Base-by-base conservation (phyloP, 2,888 invertebrate genomes). In the Xylota sylvarum region DNA sequence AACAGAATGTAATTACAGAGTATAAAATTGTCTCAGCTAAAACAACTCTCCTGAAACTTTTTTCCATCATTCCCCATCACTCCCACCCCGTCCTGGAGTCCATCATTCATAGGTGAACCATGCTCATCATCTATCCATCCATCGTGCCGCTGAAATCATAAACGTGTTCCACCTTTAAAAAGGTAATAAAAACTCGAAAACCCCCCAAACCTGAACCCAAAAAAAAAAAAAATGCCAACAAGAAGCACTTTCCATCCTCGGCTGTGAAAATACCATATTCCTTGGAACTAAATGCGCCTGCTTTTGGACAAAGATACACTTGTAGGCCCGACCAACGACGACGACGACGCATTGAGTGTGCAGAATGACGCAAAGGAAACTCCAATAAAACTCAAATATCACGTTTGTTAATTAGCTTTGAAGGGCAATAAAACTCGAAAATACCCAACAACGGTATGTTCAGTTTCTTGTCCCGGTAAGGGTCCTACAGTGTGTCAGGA, bases 341-440 rank as follows among this genome's bases (percentile, higher is more conserved):
- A n/a, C n/a, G n/a, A n/a, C n/a, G 60, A 50, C 65, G 76, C 81
- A 81, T 67, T 62, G 37, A 77, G 58, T 74, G 58, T 62, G 52
- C 55, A 65, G 19, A 65, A 69, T 23, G 77, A 48, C 60, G 65
- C 60, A 58, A 65, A 74, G 46, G 23, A 87, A 86, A 87, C 74
- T 83, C 78, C 74, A 87, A 87, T 87, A 87, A 86, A 86, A 86
- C 82, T 86, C 82, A 82, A 83, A 83, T 87, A 88, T 88, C 62
- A 86, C 82, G 85, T 88, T 87, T 81, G 76, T 91, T 92, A 92
- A 92, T 92, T 92, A 91, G 91, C 90, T 91, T 90, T 90, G 89
- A 90, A 91, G 89, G 89, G 91, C 90, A 91, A 92, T 92, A 92
- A 92, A 92, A 91, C 90, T 88, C 89, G 88, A 89, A 89, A 87